Evolutionary conservation across 2,797 vertebrate genomes (phyloP).

Genomic region (Lindbergichthys nudifrons): DNA sequence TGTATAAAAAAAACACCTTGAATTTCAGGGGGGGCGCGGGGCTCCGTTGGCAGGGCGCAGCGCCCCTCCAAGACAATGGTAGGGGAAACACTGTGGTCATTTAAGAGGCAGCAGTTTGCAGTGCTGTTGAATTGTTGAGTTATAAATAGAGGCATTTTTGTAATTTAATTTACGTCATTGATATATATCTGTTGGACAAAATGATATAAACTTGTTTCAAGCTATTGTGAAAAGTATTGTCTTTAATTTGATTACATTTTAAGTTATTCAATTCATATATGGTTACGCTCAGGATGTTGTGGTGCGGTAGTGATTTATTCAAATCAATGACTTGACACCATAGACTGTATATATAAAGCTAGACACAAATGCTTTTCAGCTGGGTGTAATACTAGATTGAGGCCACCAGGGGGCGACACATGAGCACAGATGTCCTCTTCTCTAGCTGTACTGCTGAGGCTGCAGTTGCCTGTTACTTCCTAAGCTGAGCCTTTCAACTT

Average conservation of each 20-base stretch:
- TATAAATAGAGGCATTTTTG: background rate
- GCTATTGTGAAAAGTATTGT: background rate
- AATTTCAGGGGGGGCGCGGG: too few species aligned
- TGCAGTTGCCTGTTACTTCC: background rate
- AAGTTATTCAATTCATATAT: background rate
- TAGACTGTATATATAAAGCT: too few species aligned
- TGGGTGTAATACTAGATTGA: background rate
- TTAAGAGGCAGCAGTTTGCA: background rate
- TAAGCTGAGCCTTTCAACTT: background rate
- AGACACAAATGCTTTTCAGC: background rate
- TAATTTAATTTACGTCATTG: background rate
- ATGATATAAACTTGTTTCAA: background rate
- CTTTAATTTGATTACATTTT: background rate
- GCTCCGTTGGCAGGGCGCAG: too few species aligned
- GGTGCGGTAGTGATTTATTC: background rate
- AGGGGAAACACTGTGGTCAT: too few species aligned
- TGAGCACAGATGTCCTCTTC: background rate
- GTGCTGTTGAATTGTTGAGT: background rate
- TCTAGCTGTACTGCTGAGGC: background rate
- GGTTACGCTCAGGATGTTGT: background rate
- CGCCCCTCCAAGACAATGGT: too few species aligned
- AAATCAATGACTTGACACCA: background rate
- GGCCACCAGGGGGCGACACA: conserved; percentile 33
- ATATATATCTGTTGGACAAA: background rate
- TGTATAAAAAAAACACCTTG: too few species aligned